Evolutionary conservation across 2,888 invertebrate species (phyloP), one percentile per base, ranked within the genome.

Genomic region (Cheilosia variabilis): DNA sequence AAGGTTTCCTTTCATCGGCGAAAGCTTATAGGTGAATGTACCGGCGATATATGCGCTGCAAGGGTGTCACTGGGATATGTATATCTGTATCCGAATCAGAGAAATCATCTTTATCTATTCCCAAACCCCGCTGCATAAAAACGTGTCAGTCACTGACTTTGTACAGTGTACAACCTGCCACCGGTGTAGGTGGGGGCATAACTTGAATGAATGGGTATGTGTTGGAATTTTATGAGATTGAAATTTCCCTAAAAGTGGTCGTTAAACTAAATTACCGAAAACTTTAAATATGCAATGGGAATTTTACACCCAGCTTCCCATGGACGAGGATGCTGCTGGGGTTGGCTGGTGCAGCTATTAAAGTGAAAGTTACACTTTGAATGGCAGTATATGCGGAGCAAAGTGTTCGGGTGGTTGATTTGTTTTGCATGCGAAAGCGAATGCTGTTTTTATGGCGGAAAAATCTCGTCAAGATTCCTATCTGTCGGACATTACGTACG

Each of bases 181-280:
- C 10, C 47, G 17, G 52, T 15, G 4, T 10, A 27, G 13, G 27
- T 22, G 34, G 13, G 17, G 41, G 0, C 10, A 7, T 17, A 10
- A 50, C n/a, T 17, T 34, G 9, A 10, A 43, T 69, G 19, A 22
- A 9, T 41, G 43, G n/a, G 43, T 27, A 31, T 73, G 24, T 62
- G 60, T 68, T 69, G 80, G 66, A 9, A 86, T 68, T 75, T 75
- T 71, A 76, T 45, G 76, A 77, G 81, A 81, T 86, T 81, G 86
- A 76, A 81, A 77, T 81, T 86, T 77, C 72, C 57, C 76, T 63
- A 62, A 81, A 86, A 86, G 50, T 81, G 81, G 65, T 86, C 77
- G 86, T 86, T 86, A 81, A 86, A 81, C 76, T 63, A 86, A 81
- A 86, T 86, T 71, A 68, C 76, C 73, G 63, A 84, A 62, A 80